phyloP scores from a whole-genome alignment of 2,113 vertebrate genomes.

The Sminthopsis crassicaudata region DNA sequence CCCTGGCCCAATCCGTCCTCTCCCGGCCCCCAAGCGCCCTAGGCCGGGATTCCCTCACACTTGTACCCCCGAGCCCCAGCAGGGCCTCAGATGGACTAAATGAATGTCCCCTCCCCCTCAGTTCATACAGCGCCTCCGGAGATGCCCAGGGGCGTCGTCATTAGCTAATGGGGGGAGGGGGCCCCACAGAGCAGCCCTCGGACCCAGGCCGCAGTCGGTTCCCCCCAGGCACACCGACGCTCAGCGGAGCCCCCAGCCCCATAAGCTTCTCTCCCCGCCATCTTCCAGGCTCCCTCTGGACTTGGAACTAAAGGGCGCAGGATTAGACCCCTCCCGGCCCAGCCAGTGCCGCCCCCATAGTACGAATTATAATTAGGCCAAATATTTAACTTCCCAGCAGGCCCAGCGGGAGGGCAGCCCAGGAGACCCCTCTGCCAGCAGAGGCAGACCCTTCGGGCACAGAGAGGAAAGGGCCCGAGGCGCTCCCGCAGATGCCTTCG shows the following conservation, averaged over 20 bases:
- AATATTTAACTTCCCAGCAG: constrained; percentile 74
- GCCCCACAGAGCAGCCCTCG: too few relatives aligned
- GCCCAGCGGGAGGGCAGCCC: constrained; percentile 33
- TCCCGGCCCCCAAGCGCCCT: neutral
- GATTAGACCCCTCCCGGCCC: neutral
- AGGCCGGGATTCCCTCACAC: too few relatives aligned
- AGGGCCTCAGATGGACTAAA: too few relatives aligned
- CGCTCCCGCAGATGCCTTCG: neutral
- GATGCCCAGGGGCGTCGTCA: neutral
- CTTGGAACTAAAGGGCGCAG: accelerated
- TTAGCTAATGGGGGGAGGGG: neutral
- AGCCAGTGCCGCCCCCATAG: constrained; percentile 65
- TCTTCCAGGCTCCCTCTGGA: neutral
- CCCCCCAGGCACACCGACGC: neutral
- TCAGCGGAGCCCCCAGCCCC: too few relatives aligned
- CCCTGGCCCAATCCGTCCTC: neutral
- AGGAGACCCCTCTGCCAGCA: constrained; percentile 70
- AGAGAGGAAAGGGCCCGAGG: constrained; percentile 41
- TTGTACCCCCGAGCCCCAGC: too few relatives aligned
- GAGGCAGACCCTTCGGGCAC: constrained; percentile 66
- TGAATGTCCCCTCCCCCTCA: neutral
- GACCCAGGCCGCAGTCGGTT: too few relatives aligned
- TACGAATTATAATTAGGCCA: constrained; percentile 63
- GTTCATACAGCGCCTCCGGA: neutral
- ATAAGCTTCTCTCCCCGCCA: too few relatives aligned